These are phyloP conservation scores for Chrysoperla carnea DNA, from an alignment of 1,140 invertebrate genomes.

Conservation along the genomic window DNA sequence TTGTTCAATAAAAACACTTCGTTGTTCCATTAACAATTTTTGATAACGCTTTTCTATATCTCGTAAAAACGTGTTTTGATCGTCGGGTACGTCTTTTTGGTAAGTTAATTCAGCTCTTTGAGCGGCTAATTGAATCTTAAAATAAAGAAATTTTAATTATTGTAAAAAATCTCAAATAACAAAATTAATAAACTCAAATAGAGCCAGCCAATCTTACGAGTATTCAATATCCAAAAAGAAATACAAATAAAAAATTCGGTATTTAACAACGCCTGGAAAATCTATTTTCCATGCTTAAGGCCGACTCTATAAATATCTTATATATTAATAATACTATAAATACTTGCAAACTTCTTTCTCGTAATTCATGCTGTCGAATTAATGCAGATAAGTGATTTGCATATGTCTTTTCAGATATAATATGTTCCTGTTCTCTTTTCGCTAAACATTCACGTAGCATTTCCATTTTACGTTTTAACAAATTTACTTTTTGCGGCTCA, in stretches of 20 bases:
- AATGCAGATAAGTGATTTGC: slow-evolving; percentile 2
- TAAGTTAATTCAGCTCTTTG: neutral
- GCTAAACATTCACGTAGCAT: slow-evolving; percentile 4
- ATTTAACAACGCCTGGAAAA: too few species aligned
- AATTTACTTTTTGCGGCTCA: neutral
- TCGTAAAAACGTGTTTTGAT: too few species aligned
- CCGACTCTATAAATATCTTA: slow-evolving; percentile 6
- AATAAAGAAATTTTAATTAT: neutral
- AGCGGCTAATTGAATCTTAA: neutral
- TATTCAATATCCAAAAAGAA: neutral
- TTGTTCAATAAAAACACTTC: too few species aligned
- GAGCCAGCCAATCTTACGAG: neutral
- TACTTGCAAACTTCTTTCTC: slow-evolving; percentile 4
- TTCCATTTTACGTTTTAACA: slow-evolving; percentile 1
- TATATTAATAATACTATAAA: too few species aligned
- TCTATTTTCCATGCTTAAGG: too few species aligned
- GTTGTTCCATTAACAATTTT: too few species aligned
- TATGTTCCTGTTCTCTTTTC: slow-evolving; percentile 3
- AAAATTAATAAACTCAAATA: too few species aligned
- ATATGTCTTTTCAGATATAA: slow-evolving; percentile 2
- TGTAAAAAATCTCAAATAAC: neutral
- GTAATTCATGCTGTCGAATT: slow-evolving; percentile 1
- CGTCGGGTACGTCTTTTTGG: neutral
- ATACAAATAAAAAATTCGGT: neutral
- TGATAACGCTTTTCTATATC: too few species aligned